Evolutionary conservation across 53 echinoderm and acorn worm genomes (phyloP), one percentile per base, ranked within the genome.

Genomic region (Temnopleurus reevesii): DNA sequence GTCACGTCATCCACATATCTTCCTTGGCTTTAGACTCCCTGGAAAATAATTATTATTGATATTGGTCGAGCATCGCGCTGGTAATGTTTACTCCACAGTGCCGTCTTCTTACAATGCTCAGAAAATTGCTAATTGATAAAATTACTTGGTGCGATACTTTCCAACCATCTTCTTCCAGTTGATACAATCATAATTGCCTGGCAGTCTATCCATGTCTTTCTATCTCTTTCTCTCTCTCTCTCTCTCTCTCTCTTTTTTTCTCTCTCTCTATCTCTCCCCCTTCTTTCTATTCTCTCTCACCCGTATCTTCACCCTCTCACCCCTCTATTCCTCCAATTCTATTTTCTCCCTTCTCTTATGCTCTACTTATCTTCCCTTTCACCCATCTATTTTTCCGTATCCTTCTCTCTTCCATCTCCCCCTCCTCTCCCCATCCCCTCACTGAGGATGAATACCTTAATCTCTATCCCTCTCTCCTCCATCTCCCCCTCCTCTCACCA

Each of bases 91-190:
- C 41, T 71, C 23, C 71, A 71, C 71, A 71, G 21, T 71, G 41
- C 41, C 71, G 38, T 38, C 7, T 4, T 41, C 71, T 12, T 41
- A 36, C 85, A 60, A 83, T 54, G 55, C 71, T 71, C 33, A 56
- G 55, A 45, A 61, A 59, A 85, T 41, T 59, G 85, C 60, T 60
- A 44, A 59, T 85, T 85, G 85, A 85, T 85, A 85, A 60, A 85
- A 85, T 85, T 85, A 85, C 85, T 30, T 60, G 28, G 24, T 44
- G 26, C 18, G 59, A 61, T 24, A 60, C 53, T 25, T 61, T 45
- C 45, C 60, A 30, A 3, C 51, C 34, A 34, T 33, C 56, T 36
- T 23, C 12, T 55, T 56, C 41, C 56, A 18, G 0, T 83, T 83
- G n/a, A n/a, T n/a, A n/a, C n/a, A n/a, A n/a, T n/a, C n/a, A n/a